Conservation (phyloP, 1,140 invertebrate species). For the Cydia splendana region DNA sequence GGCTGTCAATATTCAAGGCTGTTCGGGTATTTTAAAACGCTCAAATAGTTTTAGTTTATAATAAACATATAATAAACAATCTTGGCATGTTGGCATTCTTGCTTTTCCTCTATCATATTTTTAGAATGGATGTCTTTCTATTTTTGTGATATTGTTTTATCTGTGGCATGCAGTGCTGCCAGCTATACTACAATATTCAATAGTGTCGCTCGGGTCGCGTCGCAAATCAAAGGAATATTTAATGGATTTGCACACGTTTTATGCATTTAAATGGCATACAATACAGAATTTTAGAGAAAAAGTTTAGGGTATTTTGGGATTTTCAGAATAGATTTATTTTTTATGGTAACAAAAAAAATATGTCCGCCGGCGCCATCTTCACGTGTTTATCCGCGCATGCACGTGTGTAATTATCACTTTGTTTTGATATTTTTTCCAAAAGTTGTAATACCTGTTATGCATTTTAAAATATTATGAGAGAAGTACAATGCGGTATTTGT, state of each 20-base stretch:
- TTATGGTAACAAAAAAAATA: neutral
- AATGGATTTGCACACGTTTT: too few species aligned
- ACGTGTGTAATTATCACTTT: neutral
- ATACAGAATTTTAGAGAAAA: too few species aligned
- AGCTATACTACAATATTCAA: too few species aligned
- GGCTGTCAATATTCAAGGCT: conserved; percentile 14
- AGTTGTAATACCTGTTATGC: neutral
- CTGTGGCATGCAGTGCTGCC: neutral
- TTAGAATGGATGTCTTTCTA: neutral
- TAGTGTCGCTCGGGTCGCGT: too few species aligned
- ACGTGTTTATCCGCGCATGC: neutral
- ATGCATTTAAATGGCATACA: too few species aligned
- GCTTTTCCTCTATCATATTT: neutral
- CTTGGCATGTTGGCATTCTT: neutral
- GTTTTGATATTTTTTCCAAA: neutral
- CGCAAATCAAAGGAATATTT: too few species aligned
- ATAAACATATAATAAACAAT: too few species aligned
- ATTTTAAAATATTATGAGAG: neutral
- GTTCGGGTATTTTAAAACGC: neutral
- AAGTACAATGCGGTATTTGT: neutral
- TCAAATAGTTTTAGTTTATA: too few species aligned
- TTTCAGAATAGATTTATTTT: neutral
- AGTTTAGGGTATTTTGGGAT: neutral
- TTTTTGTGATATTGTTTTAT: neutral
- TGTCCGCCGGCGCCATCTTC: neutral